Percentiles rank a stretch among this genome's conserved stretches.
Conservation (phyloP, 37 sponge, comb jelly and placozoan genomes). For the Ianthella basta region DNA sequence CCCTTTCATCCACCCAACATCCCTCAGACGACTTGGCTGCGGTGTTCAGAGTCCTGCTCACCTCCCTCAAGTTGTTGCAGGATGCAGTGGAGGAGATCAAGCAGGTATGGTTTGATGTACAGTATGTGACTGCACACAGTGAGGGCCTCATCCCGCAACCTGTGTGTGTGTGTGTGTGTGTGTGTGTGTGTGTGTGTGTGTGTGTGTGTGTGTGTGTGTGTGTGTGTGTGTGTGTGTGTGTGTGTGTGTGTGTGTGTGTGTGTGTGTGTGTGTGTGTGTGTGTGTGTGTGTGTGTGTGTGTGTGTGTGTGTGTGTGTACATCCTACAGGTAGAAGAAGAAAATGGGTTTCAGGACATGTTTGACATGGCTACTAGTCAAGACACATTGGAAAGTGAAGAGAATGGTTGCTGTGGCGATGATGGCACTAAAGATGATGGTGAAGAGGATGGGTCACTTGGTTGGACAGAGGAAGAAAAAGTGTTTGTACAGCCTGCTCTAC, state of each 20-base stretch:
- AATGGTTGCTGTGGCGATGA: neutral
- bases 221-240: no score
- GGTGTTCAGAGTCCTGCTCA: slow-evolving; percentile 20
- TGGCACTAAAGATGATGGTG: no score
- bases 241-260: no score
- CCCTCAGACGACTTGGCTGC: slow-evolving; percentile 13
- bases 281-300: slow-evolving; percentile 25
- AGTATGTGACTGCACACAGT: no score
- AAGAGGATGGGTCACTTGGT: neutral
- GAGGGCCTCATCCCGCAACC: no score
- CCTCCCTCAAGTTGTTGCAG: neutral
- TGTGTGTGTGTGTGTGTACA: neutral
- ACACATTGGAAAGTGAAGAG: neutral
- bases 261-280: no score
- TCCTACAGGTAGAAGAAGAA: neutral
- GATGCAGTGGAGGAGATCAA: slow-evolving; percentile 12
- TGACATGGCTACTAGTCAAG: neutral
- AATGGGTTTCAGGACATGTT: slow-evolving; percentile 8
- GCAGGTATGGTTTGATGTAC: neutral
- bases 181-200: no score
- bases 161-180: no score
- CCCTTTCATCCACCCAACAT: no score
- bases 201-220: no score
- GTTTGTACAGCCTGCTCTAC: slow-evolving; percentile 1
- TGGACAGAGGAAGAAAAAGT: slow-evolving; percentile 8